Percentiles rank a stretch among this genome's conserved stretches.
phyloP scores from a whole-genome alignment of 1,140 invertebrate species.

The Pectinophora gossypiella region DNA sequence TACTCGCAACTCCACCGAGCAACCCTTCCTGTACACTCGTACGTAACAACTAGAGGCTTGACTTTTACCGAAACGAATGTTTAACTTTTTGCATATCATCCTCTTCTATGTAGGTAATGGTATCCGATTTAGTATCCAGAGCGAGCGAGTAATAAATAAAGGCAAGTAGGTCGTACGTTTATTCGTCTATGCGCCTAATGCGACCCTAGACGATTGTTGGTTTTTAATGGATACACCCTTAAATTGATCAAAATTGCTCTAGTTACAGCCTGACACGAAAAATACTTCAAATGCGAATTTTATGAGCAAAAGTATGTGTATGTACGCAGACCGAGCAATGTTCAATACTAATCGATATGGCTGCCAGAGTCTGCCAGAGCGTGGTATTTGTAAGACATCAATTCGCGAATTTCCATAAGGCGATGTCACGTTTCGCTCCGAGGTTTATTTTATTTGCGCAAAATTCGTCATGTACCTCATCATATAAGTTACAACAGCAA shows the following conservation, averaged over 20 bases:
- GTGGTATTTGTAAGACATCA: background rate
- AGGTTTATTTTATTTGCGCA: conserved; percentile 11
- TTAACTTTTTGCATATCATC: background rate
- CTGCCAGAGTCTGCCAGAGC: background rate
- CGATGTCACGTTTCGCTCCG: conserved; percentile 29
- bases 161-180: background rate
- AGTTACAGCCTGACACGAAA: background rate
- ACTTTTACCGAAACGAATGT: background rate
- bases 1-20: too few relatives aligned
- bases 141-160: background rate
- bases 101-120: background rate
- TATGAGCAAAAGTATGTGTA: too few relatives aligned
- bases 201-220: background rate
- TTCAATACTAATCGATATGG: conserved; percentile 3
- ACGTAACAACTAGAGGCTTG: background rate
- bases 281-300: too few relatives aligned
- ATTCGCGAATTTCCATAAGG: conserved; percentile 33
- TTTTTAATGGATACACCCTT: background rate
- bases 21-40: background rate
- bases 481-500: too few relatives aligned
- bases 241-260: background rate
- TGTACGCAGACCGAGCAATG: too few relatives aligned
- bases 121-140: background rate
- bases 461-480: too few relatives aligned
- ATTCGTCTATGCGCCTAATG: background rate